phyloP scores from a whole-genome alignment of 2,113 vertebrate genomes.

The Serilophus lunatus region DNA sequence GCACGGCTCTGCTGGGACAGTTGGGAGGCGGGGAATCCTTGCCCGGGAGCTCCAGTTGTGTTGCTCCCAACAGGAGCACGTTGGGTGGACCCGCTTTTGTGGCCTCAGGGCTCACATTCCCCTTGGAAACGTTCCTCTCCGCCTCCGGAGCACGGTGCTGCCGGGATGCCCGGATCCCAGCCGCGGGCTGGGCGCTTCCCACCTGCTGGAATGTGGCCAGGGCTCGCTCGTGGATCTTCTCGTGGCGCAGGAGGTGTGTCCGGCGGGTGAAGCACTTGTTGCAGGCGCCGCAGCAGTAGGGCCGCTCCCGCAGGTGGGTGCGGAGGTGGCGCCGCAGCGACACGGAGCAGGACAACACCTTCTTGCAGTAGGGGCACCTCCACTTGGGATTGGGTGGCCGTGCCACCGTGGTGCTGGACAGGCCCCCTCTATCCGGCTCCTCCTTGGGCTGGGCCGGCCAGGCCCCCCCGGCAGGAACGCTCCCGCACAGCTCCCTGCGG shows the following conservation, averaged over 20 bases:
- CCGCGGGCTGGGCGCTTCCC: accelerated
- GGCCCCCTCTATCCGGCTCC: constrained; percentile 45
- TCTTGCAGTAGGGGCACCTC: constrained; percentile 64
- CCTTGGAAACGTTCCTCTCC: not conserved
- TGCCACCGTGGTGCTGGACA: not conserved
- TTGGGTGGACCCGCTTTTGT: not conserved
- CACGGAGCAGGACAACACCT: constrained; percentile 52
- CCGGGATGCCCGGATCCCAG: accelerated
- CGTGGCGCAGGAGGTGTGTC: constrained; percentile 63
- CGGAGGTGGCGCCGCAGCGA: constrained; percentile 65
- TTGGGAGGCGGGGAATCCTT: not conserved
- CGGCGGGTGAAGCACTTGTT: constrained; percentile 68
- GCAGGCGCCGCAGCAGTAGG: constrained; percentile 65
- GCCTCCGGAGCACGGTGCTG: not conserved
- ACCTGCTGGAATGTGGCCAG: not conserved
- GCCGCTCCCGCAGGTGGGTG: constrained; percentile 44
- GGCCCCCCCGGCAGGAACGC: not conserved
- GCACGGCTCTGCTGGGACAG: not conserved
- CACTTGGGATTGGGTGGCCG: not conserved
- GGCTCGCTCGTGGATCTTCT: constrained; percentile 67
- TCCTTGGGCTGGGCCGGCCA: constrained; percentile 6
- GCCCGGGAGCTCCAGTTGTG: accelerated
- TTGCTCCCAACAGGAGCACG: accelerated
- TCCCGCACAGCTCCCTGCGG: not conserved
- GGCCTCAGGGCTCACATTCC: accelerated